Conservation (phyloP, 2,113 vertebrate species). For the Lucifuga dentata region DNA sequence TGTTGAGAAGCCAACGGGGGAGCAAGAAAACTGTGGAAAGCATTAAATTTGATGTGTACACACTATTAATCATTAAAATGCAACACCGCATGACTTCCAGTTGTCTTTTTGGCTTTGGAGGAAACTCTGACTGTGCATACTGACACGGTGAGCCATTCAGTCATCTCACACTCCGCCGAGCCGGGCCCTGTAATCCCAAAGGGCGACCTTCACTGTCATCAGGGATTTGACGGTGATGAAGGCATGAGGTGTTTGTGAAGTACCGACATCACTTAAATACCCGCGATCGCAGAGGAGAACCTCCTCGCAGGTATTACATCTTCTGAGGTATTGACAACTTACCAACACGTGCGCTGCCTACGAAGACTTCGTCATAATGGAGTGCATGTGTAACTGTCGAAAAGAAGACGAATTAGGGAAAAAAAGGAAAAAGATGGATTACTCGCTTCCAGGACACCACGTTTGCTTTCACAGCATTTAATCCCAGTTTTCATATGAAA, state of each 20-base stretch:
- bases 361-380: too few relatives aligned
- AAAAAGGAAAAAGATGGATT: background rate
- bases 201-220: slow-evolving; percentile 1
- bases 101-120: slow-evolving; percentile 35
- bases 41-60: slow-evolving; percentile 43
- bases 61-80: slow-evolving; percentile 48
- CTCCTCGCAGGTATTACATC: too few relatives aligned
- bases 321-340: too few relatives aligned
- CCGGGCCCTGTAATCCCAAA: background rate
- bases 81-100: slow-evolving; percentile 24
- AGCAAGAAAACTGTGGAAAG: slow-evolving; percentile 57
- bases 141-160: slow-evolving; percentile 7
- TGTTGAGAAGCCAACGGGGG: slow-evolving; percentile 49
- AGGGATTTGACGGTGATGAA: slow-evolving; percentile 4
- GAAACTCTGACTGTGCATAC: slow-evolving; percentile 10
- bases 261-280: background rate
- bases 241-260: background rate
- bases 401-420: background rate
- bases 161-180: slow-evolving; percentile 18
- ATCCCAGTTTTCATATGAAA: slow-evolving; percentile 55
- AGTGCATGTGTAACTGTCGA: background rate
- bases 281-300: too few relatives aligned
- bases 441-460: slow-evolving; percentile 21
- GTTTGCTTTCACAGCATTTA: slow-evolving; percentile 50
- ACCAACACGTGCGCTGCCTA: too few relatives aligned